Evolutionary conservation across 1,140 invertebrate species (phyloP).

Genomic region (Bombus consobrinus): DNA sequence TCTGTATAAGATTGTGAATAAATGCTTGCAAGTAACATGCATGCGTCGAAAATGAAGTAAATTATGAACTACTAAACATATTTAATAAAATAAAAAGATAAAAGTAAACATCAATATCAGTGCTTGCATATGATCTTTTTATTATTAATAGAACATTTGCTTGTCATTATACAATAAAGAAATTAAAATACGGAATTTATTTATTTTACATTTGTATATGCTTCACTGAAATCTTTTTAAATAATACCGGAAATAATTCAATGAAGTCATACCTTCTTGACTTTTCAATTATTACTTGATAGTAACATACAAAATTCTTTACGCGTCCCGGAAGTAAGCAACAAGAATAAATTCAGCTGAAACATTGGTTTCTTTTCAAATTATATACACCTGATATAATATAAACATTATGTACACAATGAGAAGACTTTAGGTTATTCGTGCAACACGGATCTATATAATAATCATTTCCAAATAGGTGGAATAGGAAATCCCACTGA

Average conservation of each 20-base stretch:
- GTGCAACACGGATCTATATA: not conserved
- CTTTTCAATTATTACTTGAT: not conserved
- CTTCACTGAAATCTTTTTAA: not conserved
- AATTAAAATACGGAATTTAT: not conserved
- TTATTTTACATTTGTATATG: not conserved
- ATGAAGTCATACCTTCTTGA: not conserved
- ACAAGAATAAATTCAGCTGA: slow-evolving; percentile 4
- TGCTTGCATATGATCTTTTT: not conserved
- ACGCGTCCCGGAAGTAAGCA: not conserved
- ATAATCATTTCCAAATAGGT: not conserved
- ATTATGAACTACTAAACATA: not conserved
- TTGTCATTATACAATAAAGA: slow-evolving; percentile 6
- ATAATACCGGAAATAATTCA: not conserved
- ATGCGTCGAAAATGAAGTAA: not conserved
- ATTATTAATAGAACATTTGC: slow-evolving; percentile 20
- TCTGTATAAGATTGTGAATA: not conserved
- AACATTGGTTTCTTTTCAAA: slow-evolving; percentile 17
- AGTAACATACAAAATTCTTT: not conserved
- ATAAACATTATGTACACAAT: slow-evolving; percentile 50
- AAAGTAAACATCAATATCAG: not conserved
- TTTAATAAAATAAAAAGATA: not conserved
- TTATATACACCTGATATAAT: slow-evolving; percentile 28
- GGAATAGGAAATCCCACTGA: not conserved
- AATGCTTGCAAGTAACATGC: not conserved
- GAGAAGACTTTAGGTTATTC: not conserved